Evolutionary conservation across 1,140 invertebrate species (phyloP).

Genomic region (Arion vulgaris): DNA sequence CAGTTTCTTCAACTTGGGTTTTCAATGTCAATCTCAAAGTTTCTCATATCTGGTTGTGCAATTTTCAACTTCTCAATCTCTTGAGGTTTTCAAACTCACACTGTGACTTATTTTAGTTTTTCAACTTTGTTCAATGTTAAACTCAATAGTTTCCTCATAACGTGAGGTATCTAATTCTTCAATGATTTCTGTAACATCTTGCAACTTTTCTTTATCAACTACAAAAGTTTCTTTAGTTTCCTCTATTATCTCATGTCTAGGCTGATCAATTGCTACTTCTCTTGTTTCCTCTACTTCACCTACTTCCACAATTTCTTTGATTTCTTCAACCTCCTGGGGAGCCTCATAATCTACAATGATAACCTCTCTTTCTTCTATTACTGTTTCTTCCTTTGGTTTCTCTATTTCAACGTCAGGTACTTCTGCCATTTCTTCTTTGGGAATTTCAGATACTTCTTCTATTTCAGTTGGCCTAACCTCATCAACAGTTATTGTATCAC

Average conservation of each 20-base stretch:
- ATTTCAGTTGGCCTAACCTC: slow-evolving; percentile 40
- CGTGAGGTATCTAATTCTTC: slow-evolving; percentile 34
- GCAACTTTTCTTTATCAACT: slow-evolving; percentile 38
- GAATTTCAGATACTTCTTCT: slow-evolving; percentile 34
- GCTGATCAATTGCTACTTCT: slow-evolving; percentile 45
- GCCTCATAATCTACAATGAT: slow-evolving; percentile 43
- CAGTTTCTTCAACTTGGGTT: slow-evolving; percentile 17
- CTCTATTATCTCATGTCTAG: slow-evolving; percentile 45
- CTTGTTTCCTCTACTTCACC: slow-evolving; percentile 20
- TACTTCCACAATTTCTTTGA: slow-evolving; percentile 31
- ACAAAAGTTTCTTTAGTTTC: slow-evolving; percentile 44
- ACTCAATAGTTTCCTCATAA: slow-evolving; percentile 37
- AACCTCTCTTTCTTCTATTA: slow-evolving; percentile 42
- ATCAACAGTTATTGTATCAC: slow-evolving; percentile 46
- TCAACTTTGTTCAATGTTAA: slow-evolving; percentile 41
- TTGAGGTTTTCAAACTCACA: slow-evolving; percentile 32
- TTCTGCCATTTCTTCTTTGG: slow-evolving; percentile 16
- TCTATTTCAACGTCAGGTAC: slow-evolving; percentile 33
- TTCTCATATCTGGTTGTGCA: slow-evolving; percentile 12
- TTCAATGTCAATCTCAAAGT: slow-evolving; percentile 1
- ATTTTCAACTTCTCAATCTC: slow-evolving; percentile 21
- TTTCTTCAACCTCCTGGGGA: slow-evolving; percentile 39
- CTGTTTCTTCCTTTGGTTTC: slow-evolving; percentile 39
- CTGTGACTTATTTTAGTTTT: slow-evolving; percentile 10
- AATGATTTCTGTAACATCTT: slow-evolving; percentile 36